Percentiles rank a stretch among this genome's conserved stretches.
Conservation (phyloP, 2,797 vertebrate genomes). For the Hoplostethus mediterraneus region DNA sequence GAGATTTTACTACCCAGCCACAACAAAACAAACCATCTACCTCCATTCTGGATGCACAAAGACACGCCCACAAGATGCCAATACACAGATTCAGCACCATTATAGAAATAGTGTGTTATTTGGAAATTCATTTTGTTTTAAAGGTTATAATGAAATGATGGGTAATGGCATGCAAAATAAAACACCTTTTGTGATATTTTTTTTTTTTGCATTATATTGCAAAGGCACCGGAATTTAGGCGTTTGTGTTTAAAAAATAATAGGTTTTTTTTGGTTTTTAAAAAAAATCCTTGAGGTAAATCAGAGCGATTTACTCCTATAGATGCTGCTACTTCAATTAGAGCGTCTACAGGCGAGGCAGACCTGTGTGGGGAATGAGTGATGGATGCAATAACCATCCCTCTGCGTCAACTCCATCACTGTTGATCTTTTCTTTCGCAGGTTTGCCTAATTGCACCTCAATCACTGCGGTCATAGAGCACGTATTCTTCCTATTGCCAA, state of each 20-base stretch:
- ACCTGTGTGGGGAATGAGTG: not conserved
- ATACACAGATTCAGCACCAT: conserved; percentile 5
- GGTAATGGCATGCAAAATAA: no score
- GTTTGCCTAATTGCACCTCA: not conserved
- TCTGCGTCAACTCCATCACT: conserved; percentile 48
- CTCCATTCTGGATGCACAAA: conserved; percentile 30
- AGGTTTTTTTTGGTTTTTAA: no score
- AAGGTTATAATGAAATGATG: no score
- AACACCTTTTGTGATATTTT: no score
- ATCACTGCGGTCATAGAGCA: not conserved
- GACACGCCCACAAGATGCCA: conserved; percentile 47
- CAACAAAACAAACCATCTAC: conserved; percentile 39
- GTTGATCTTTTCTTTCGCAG: not conserved
- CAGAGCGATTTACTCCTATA: no score
- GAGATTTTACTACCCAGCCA: conserved; percentile 41
- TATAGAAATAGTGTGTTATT: conserved; percentile 31
- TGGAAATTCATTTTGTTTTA: not conserved
- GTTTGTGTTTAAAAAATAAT: no score
- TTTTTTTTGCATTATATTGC: no score
- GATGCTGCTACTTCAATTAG: no score
- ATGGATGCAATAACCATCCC: conserved; percentile 24
- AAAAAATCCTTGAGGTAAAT: no score
- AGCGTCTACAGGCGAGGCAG: not conserved
- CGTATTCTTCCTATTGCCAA: not conserved
- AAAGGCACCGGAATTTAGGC: no score